A percentile compares a stretch with the other conserved stretches of the same genome.
Conservation (phyloP, 2,888 invertebrate genomes). For the Amphiduros pacificus region DNA sequence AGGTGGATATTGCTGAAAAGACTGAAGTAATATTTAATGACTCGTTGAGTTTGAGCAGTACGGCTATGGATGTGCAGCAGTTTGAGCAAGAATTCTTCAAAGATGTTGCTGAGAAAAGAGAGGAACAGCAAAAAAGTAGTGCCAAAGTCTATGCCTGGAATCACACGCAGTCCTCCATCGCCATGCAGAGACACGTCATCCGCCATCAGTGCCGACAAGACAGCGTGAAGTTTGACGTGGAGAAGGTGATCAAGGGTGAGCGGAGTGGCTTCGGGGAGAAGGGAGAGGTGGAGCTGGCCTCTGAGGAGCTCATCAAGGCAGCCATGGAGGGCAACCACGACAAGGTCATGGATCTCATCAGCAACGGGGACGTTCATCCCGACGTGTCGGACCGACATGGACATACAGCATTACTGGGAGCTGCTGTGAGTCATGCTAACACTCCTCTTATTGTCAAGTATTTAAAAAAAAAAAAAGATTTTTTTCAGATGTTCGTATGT, state of each 20-base stretch:
- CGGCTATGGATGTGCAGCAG: slow-evolving; percentile 47
- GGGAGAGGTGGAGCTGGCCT: slow-evolving; percentile 47
- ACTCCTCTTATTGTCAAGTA: no score
- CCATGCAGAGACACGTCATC: slow-evolving; percentile 49
- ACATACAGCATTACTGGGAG: slow-evolving; percentile 52
- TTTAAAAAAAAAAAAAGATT: no score
- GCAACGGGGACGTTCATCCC: slow-evolving; percentile 44
- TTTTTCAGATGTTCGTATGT: no score
- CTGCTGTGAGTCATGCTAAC: slow-evolving; percentile 55
- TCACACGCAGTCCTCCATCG: slow-evolving; percentile 44
- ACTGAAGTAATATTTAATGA: slow-evolving; percentile 43
- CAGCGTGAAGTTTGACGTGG: slow-evolving; percentile 39
- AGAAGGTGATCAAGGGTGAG: slow-evolving; percentile 39
- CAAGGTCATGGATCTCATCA: slow-evolving; percentile 44
- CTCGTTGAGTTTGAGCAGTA: slow-evolving; percentile 44
- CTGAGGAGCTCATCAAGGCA: slow-evolving; percentile 45
- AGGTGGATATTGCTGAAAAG: slow-evolving; percentile 31
- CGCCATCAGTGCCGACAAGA: slow-evolving; percentile 38
- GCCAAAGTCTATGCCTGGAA: slow-evolving; percentile 43
- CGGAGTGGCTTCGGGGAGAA: slow-evolving; percentile 34
- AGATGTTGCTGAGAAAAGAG: slow-evolving; percentile 12
- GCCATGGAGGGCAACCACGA: slow-evolving; percentile 43
- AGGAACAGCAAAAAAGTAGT: neutral
- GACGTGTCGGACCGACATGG: slow-evolving; percentile 55
- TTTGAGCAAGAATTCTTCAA: slow-evolving; percentile 51